Conservation (phyloP, 1,140 invertebrate genomes). For the Arion vulgaris region DNA sequence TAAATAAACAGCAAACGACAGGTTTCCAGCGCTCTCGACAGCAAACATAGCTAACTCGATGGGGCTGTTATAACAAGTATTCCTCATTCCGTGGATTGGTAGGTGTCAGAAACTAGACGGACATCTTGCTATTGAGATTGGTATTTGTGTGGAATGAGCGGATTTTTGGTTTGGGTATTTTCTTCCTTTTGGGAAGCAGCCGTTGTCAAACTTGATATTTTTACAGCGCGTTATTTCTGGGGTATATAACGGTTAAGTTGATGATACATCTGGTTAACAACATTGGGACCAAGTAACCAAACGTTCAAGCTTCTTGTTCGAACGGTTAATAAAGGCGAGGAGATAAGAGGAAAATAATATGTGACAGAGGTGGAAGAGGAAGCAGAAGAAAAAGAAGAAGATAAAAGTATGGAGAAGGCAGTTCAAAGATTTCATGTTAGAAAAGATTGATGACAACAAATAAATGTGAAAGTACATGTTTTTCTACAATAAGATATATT, state of each 20-base stretch:
- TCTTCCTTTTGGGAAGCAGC: not conserved
- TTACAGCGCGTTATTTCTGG: not conserved
- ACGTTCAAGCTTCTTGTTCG: not conserved
- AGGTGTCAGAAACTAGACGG: not conserved
- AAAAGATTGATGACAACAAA: too few relatives aligned
- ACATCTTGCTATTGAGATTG: not conserved
- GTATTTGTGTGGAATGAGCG: not conserved
- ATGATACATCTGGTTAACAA: not conserved
- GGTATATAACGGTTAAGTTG: not conserved
- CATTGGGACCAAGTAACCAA: not conserved
- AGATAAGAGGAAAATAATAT: not conserved
- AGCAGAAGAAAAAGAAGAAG: not conserved
- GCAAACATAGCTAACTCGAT: not conserved
- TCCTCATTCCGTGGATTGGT: not conserved
- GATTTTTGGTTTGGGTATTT: not conserved
- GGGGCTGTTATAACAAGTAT: slow-evolving; percentile 1
- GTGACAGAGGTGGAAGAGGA: not conserved
- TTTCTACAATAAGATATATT: too few relatives aligned
- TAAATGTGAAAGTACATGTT: too few relatives aligned
- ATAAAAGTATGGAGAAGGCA: not conserved
- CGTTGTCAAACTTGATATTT: slow-evolving; percentile 7
- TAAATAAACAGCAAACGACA: not conserved
- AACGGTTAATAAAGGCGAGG: not conserved
- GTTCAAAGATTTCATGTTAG: too few relatives aligned
- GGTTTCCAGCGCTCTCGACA: not conserved